phyloP scores from a whole-genome alignment of 2,888 invertebrate species.

The Acronicta psi region DNA sequence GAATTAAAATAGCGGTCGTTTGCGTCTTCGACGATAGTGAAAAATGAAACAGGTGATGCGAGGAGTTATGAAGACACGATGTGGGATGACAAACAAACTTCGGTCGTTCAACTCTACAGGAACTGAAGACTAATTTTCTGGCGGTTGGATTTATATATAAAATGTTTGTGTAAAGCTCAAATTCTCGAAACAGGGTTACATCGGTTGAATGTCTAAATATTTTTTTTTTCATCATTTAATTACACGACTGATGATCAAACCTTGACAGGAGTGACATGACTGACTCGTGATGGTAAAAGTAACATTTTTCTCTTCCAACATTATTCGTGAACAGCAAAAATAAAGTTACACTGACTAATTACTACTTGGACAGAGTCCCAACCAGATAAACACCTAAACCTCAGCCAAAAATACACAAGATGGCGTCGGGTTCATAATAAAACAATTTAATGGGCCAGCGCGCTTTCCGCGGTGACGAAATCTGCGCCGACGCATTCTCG shows the following conservation, averaged over 20 bases:
- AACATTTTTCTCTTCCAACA: conserved; percentile 62
- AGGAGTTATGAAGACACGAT: conserved; percentile 69
- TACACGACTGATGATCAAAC: conserved; percentile 27
- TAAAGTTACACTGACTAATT: conserved; percentile 85
- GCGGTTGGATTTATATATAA: conserved; percentile 54
- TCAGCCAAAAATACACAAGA: conserved; percentile 88
- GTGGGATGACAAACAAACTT: conserved; percentile 77
- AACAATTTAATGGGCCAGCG: conserved; percentile 89
- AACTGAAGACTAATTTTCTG: conserved; percentile 62
- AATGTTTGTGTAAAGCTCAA: conserved; percentile 54
- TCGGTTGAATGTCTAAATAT: conserved; percentile 25
- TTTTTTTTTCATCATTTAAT: conserved; percentile 33
- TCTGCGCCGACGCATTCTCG: conserved; percentile 85
- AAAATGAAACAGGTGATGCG: conserved; percentile 83
- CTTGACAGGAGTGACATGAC: conserved; percentile 29
- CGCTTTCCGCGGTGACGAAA: conserved; percentile 89
- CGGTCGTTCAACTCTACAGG: conserved; percentile 75
- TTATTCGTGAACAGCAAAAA: conserved; percentile 72
- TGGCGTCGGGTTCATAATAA: conserved; percentile 89
- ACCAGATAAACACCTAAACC: conserved; percentile 88
- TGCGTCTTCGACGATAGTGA: conserved; percentile 75
- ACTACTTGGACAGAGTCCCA: conserved; percentile 87
- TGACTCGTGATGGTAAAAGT: conserved; percentile 32
- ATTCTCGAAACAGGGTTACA: conserved; percentile 40
- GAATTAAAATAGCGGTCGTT: conserved; percentile 76